These are phyloP conservation scores for Thecocarcelia acutangulata DNA, from an alignment of 2,888 invertebrate species.

Conservation along the genomic window DNA sequence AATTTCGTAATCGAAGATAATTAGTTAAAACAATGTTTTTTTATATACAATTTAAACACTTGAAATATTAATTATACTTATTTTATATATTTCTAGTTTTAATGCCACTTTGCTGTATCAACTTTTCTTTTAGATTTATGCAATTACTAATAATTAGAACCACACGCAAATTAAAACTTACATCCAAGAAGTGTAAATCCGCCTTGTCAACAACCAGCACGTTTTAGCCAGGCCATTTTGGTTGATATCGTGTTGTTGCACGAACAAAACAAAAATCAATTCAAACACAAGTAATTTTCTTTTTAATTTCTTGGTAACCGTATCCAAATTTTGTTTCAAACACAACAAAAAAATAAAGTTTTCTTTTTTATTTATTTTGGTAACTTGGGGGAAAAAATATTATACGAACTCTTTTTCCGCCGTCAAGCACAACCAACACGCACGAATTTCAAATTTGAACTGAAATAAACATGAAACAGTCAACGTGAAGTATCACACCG, in stretches of 20 bases:
- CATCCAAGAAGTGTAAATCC: slow-evolving; percentile 21
- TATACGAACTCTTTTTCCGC: background rate
- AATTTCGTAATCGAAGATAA: too few species aligned
- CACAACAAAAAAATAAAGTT: slow-evolving; percentile 13
- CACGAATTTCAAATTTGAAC: slow-evolving; percentile 61
- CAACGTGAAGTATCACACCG: slow-evolving; percentile 38
- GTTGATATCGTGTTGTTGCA: slow-evolving; percentile 13
- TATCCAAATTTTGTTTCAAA: slow-evolving; percentile 1
- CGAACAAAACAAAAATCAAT: slow-evolving; percentile 22
- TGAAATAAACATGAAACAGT: slow-evolving; percentile 43
- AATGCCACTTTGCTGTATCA: background rate
- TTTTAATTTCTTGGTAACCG: slow-evolving; percentile 17
- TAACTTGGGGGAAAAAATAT: slow-evolving; percentile 17
- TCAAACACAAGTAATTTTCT: slow-evolving; percentile 21
- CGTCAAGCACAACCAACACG: slow-evolving; percentile 49
- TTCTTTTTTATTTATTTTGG: slow-evolving; percentile 25
- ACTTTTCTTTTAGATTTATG: slow-evolving; percentile 4
- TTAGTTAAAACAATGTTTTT: too few species aligned
- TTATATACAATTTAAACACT: too few species aligned
- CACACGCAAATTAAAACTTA: slow-evolving; percentile 53
- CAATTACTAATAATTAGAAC: slow-evolving; percentile 25
- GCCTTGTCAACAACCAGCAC: slow-evolving; percentile 33
- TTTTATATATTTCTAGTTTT: background rate
- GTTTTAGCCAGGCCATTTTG: slow-evolving; percentile 18
- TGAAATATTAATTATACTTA: too few species aligned